These are phyloP conservation scores for Drosophila nigricruria DNA, from an alignment of 2,888 invertebrate genomes.

Conservation along the genomic window DNA sequence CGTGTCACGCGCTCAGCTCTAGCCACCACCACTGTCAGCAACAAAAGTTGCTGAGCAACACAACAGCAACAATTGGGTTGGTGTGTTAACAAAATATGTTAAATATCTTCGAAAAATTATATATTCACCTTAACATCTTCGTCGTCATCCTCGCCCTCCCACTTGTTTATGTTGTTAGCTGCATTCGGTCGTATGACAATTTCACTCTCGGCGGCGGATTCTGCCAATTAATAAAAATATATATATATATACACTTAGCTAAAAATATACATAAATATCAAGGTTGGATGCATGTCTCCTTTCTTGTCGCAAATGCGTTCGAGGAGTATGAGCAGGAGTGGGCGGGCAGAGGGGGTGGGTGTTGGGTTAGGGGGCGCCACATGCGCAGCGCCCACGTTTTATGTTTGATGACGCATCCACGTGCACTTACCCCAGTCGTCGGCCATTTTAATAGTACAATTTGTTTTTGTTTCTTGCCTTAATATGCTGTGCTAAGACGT, in stretches of 20 bases:
- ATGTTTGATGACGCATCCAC: slow-evolving; percentile 50
- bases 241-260: slow-evolving; percentile 26
- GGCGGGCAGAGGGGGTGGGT: background rate
- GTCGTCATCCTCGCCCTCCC: slow-evolving; percentile 96
- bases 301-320: slow-evolving; percentile 13
- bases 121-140: slow-evolving; percentile 91
- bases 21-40: slow-evolving; percentile 47
- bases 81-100: slow-evolving; percentile 21
- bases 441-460: slow-evolving; percentile 86
- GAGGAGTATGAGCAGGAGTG: background rate
- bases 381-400: slow-evolving; percentile 68
- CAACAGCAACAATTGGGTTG: slow-evolving; percentile 19
- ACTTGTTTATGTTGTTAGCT: slow-evolving; percentile 88
- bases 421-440: slow-evolving; percentile 89
- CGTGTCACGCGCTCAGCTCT: slow-evolving; percentile 18
- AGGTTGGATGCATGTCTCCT: slow-evolving; percentile 44
- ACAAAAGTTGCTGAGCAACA: slow-evolving; percentile 8
- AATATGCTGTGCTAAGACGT: slow-evolving; percentile 33
- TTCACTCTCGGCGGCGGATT: slow-evolving; percentile 86
- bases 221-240: slow-evolving; percentile 56
- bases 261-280: slow-evolving; percentile 51
- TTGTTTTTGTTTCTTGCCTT: slow-evolving; percentile 30
- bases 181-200: slow-evolving; percentile 90
- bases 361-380: slow-evolving; percentile 47
- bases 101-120: background rate